These are phyloP conservation scores for Aricia artaxerxes DNA, from an alignment of 2,888 invertebrate species.

Conservation along the genomic window DNA sequence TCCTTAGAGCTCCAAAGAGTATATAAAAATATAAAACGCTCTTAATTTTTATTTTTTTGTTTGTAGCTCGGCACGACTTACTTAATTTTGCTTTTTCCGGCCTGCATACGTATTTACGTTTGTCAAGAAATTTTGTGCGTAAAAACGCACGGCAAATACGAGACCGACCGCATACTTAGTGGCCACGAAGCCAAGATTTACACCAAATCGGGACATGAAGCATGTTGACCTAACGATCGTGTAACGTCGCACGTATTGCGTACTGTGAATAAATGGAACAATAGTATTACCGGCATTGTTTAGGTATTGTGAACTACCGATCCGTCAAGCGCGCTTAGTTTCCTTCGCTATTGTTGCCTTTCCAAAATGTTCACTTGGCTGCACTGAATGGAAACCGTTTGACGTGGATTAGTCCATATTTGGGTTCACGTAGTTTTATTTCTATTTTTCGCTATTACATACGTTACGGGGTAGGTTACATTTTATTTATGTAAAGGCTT, in stretches of 20 bases:
- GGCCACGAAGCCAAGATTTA: slow-evolving; percentile 59
- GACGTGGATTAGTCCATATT: slow-evolving; percentile 17
- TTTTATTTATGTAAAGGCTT: too few species aligned
- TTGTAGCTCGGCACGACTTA: too few species aligned
- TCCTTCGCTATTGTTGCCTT: slow-evolving; percentile 36
- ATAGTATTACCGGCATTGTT: slow-evolving; percentile 41
- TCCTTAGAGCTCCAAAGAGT: too few species aligned
- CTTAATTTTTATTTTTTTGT: too few species aligned
- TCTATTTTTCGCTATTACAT: neutral
- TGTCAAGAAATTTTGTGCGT: too few species aligned
- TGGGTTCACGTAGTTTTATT: neutral
- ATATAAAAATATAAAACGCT: too few species aligned
- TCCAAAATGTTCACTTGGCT: slow-evolving; percentile 37
- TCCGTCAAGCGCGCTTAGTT: slow-evolving; percentile 36
- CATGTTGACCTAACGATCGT: slow-evolving; percentile 58
- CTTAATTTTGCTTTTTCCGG: too few species aligned
- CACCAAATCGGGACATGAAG: slow-evolving; percentile 56
- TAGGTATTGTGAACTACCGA: slow-evolving; percentile 41
- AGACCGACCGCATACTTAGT: slow-evolving; percentile 35
- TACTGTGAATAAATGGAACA: slow-evolving; percentile 39
- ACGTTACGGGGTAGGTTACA: too few species aligned
- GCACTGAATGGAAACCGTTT: slow-evolving; percentile 30
- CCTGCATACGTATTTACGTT: too few species aligned
- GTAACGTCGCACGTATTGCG: slow-evolving; percentile 35
- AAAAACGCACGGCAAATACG: neutral